phyloP scores from a whole-genome alignment of 2,797 vertebrate genomes.

The Todus mexicanus region DNA sequence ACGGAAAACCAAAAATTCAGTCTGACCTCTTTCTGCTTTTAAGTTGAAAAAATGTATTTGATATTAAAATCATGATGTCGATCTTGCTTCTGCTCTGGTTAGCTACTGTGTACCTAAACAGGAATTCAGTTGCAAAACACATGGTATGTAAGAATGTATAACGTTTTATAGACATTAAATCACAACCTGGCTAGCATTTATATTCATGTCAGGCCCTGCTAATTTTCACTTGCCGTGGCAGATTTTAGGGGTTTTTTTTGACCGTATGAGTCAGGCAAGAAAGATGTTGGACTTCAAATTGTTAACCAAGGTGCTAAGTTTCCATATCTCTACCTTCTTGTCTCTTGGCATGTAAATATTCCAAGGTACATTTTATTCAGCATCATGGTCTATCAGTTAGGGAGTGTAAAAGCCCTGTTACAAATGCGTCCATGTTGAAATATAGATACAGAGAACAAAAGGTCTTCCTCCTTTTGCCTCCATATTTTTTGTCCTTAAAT shows the following conservation, averaged over 20 bases:
- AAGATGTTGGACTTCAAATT: not conserved
- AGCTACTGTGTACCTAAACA: not conserved
- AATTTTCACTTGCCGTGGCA: conserved; percentile 11
- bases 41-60: not conserved
- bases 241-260: not conserved
- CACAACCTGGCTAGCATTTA: not conserved
- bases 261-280: not conserved
- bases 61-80: not conserved
- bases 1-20: not conserved
- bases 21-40: not conserved
- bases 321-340: not conserved
- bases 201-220: not conserved
- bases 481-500: not conserved
- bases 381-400: not conserved
- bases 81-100: not conserved
- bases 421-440: not conserved
- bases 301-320: not conserved
- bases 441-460: not conserved
- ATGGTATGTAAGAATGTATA: not conserved
- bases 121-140: conserved; percentile 2
- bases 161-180: conserved; percentile 28
- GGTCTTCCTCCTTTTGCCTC: not conserved
- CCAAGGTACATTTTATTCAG: not conserved
- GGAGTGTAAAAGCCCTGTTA: not conserved
- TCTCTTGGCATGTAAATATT: not conserved